Evolutionary conservation across 2,113 vertebrate genomes (phyloP).

Genomic region (Nibea coibor): DNA sequence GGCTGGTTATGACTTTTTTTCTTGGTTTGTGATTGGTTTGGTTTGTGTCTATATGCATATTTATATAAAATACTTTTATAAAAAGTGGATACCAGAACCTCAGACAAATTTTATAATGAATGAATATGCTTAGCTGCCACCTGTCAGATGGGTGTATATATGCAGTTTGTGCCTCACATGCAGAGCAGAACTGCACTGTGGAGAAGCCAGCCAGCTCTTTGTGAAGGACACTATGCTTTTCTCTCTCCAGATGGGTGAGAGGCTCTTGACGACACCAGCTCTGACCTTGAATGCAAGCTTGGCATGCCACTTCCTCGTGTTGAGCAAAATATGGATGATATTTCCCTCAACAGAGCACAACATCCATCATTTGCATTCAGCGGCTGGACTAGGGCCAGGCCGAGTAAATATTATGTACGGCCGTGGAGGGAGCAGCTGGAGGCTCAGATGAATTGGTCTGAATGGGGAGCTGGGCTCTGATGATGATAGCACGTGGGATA

Average conservation of each 20-base stretch:
- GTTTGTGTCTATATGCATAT: too few relatives aligned
- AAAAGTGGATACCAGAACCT: not conserved
- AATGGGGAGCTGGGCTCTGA: constrained; percentile 26
- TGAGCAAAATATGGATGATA: not conserved
- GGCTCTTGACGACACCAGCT: constrained; percentile 19
- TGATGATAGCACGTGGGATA: constrained; percentile 23
- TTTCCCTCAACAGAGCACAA: constrained; percentile 32
- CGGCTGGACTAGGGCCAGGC: constrained; percentile 12
- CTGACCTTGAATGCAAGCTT: constrained; percentile 38
- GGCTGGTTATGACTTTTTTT: too few relatives aligned
- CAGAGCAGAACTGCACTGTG: not conserved
- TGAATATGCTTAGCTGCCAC: not conserved
- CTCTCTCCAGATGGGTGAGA: constrained; percentile 45
- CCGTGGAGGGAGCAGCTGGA: constrained; percentile 34
- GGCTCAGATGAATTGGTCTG: constrained; percentile 32
- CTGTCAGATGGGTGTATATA: not conserved
- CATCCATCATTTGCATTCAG: constrained; percentile 43
- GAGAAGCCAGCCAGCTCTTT: constrained; percentile 16
- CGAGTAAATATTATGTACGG: constrained; percentile 19
- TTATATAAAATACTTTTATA: not conserved
- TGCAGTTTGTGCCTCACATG: not conserved
- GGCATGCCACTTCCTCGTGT: constrained; percentile 6
- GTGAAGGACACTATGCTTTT: constrained; percentile 23
- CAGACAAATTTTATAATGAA: not conserved
- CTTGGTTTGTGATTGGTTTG: not conserved